Percentiles rank a stretch among this genome's conserved stretches.
Conservation (phyloP, 2,113 vertebrate genomes). For the Irena cyanogastra region DNA sequence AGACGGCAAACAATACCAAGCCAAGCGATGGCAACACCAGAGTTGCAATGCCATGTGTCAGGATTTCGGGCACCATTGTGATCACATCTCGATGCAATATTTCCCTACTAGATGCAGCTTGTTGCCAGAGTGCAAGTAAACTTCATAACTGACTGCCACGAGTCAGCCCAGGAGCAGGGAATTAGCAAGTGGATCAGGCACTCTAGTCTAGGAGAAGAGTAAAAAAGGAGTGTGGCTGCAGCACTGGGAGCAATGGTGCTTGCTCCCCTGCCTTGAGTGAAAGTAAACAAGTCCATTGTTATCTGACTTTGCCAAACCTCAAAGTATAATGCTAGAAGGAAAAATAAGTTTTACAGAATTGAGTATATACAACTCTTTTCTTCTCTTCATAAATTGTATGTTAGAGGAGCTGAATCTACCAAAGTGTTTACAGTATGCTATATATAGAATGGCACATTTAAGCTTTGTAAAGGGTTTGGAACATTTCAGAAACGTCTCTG, state of each 20-base stretch:
- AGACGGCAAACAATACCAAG: slow-evolving; percentile 11
- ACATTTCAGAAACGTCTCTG: slow-evolving; percentile 46
- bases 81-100: slow-evolving; percentile 65
- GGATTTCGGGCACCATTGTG: slow-evolving; percentile 76
- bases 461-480: slow-evolving; percentile 22
- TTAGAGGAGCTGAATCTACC: slow-evolving; percentile 1
- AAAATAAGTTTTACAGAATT: slow-evolving; percentile 38
- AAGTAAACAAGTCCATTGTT: slow-evolving; percentile 35
- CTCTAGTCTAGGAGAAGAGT: slow-evolving; percentile 31
- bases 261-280: slow-evolving; percentile 19
- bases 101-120: slow-evolving; percentile 39
- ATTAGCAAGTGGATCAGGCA: slow-evolving; percentile 32
- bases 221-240: slow-evolving; percentile 41
- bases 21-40: slow-evolving; percentile 47
- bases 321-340: slow-evolving; percentile 31
- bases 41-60: slow-evolving; percentile 66
- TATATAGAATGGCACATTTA: slow-evolving; percentile 53
- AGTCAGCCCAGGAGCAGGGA: slow-evolving; percentile 4
- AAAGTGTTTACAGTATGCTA: slow-evolving; percentile 24
- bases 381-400: slow-evolving; percentile 30
- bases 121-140: slow-evolving; percentile 60
- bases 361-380: slow-evolving; percentile 10
- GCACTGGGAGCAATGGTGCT: background rate
- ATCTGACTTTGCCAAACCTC: slow-evolving; percentile 8
- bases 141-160: slow-evolving; percentile 4